These are phyloP conservation scores for Nasonia oneida DNA, from an alignment of 2,888 invertebrate species.

Conservation along the genomic window DNA sequence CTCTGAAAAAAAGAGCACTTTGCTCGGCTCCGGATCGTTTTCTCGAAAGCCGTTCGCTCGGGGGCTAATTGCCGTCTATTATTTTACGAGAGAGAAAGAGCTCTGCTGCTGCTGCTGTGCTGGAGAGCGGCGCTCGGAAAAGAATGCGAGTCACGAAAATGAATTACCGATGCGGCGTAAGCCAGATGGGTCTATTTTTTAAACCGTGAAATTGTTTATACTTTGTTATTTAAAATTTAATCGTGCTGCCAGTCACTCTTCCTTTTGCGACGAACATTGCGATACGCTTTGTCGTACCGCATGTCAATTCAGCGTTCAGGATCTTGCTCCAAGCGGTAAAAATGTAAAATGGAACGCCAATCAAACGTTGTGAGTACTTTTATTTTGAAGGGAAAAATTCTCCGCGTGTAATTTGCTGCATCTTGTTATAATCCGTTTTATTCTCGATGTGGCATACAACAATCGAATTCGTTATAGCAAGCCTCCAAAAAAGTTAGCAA, in stretches of 20 bases:
- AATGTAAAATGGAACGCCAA: neutral
- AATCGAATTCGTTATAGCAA: no score
- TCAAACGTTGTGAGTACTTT: neutral
- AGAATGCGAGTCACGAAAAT: slow-evolving; percentile 21
- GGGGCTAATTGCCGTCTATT: slow-evolving; percentile 38
- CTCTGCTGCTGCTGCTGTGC: neutral
- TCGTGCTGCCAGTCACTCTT: neutral
- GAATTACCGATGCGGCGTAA: neutral
- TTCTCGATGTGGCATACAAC: no score
- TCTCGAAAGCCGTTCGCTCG: slow-evolving; percentile 20
- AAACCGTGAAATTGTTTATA: neutral
- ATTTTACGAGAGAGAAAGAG: slow-evolving; percentile 21
- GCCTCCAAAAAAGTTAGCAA: no score
- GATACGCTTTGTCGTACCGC: neutral
- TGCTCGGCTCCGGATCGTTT: slow-evolving; percentile 5
- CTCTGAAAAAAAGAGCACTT: neutral
- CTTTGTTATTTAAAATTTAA: neutral
- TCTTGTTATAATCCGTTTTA: no score
- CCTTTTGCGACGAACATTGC: neutral
- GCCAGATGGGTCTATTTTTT: neutral
- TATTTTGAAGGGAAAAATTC: neutral
- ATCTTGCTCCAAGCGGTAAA: no score
- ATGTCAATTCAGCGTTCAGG: no score
- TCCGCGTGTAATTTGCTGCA: no score
- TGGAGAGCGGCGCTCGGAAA: neutral